Conservation (phyloP, 2,888 invertebrate genomes). For the Asteroscopus sphinx region DNA sequence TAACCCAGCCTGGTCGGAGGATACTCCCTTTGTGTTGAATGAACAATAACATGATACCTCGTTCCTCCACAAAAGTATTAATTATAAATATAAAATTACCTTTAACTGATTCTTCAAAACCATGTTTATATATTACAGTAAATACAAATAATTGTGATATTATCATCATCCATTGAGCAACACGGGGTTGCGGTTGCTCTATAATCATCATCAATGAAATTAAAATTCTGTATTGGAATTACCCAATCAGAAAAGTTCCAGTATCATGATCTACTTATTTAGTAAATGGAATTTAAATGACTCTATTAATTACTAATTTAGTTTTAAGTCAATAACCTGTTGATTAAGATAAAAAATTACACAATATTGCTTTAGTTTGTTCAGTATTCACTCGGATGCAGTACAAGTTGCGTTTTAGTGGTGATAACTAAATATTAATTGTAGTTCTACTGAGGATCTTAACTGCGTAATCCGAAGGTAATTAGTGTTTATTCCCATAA, state of each 20-base stretch:
- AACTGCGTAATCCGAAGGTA: not conserved
- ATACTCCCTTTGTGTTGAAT: too few species aligned
- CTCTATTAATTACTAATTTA: constrained; percentile 16
- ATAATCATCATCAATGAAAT: too few species aligned
- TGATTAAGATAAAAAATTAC: constrained; percentile 19
- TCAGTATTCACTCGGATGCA: constrained; percentile 21
- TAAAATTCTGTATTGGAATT: too few species aligned
- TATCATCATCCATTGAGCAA: too few species aligned
- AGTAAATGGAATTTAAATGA: constrained; percentile 41
- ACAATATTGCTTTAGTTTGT: constrained; percentile 1
- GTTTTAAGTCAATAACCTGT: constrained; percentile 14
- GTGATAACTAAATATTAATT: constrained; percentile 1
- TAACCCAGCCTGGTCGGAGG: too few species aligned
- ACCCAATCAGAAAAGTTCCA: constrained; percentile 8
- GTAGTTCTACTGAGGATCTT: constrained; percentile 3
- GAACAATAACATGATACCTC: too few species aligned
- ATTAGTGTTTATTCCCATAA: not conserved
- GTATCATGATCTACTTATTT: constrained; percentile 4
- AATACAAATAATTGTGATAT: too few species aligned
- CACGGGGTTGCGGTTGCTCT: too few species aligned
- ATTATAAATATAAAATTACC: too few species aligned
- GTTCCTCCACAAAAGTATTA: too few species aligned
- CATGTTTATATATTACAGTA: too few species aligned
- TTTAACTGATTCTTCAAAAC: too few species aligned
- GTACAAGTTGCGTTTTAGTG: constrained; percentile 10